Percentiles rank a stretch among this genome's conserved stretches.
Evolutionary conservation across 2,888 invertebrate species (phyloP).

Genomic region (Microplitis deprimator): DNA sequence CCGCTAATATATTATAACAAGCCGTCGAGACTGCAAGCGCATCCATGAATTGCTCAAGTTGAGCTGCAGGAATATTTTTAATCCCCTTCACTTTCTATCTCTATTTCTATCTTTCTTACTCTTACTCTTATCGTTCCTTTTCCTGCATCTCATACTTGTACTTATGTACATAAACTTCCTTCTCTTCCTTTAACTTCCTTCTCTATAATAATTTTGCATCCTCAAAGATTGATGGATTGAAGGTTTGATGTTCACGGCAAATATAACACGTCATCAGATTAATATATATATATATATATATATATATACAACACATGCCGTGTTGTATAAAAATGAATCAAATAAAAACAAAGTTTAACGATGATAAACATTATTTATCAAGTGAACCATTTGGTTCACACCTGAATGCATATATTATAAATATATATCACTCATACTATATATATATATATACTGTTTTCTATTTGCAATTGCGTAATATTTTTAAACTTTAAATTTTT

Average conservation of each 20-base stretch:
- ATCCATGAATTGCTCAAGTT: conserved; percentile 33
- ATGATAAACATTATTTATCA: not conserved
- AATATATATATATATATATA: not conserved
- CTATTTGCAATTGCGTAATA: not conserved
- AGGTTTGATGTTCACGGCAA: conserved; percentile 31
- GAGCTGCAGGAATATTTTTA: conserved; percentile 34
- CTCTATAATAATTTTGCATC: not conserved
- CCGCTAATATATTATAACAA: conserved; percentile 23
- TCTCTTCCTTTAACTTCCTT: not conserved
- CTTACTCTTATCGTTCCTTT: conserved; percentile 2
- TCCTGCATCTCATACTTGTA: not conserved
- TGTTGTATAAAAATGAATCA: not conserved
- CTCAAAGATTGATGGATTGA: conserved; percentile 39
- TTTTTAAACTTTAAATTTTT: not conserved
- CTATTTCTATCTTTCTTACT: conserved; percentile 20
- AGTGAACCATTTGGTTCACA: not conserved
- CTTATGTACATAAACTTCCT: not conserved
- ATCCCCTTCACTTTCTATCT: conserved; percentile 23
- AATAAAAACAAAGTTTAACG: not conserved
- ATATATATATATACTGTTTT: not conserved
- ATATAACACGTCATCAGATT: conserved; percentile 18
- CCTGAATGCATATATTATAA: conserved; percentile 1
- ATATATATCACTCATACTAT: not conserved
- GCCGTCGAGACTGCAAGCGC: conserved; percentile 30
- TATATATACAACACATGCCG: not conserved